Base-by-base conservation (phyloP, 2,797 vertebrate species). In the Phataginus tricuspis region DNA sequence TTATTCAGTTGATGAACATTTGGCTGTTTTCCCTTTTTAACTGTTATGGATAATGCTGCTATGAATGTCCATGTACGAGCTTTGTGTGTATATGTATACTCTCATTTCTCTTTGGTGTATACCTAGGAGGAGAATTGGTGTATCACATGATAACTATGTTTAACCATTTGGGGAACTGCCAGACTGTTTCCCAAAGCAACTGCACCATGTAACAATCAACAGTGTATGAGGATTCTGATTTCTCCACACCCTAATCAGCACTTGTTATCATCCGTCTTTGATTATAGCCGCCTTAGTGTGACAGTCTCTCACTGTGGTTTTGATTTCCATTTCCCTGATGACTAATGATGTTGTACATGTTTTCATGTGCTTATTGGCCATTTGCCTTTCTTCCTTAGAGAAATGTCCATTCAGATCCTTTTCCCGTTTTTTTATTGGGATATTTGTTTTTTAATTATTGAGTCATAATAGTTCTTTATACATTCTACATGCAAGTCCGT, bases 401-500 rank as follows among this genome's bases (percentile, higher is more conserved):
- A 90, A 97, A 83, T 91, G 11, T 66, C 75, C 78, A 4, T 86
- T 72, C 14, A 83, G 9, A 78, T 3, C 16, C 34, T 89, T 78
- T 77, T 34, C 2, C 21, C 19, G 80, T 64, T 77, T 77, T 45
- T 34, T 68, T 45, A 31, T 59, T 34, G 34, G 45, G 19, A 55
- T 42, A 39, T 55, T 39, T 90, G 21, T 45, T 5, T 55, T 78
- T 78, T 53, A 79, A 55, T 79, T 78, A 29, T 42, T 39, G 83
- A 69, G 51, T 53, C 39, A 10, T 64, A 37, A 51, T 75, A 77
- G 57, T 75, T 75, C 31, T 75, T 10, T 2, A 72, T 53, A 29
- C 59, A 25, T 63, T 39, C 18, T 75, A 55, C 13, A 34, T 25
- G 29, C 4, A 45, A 66, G 5, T 71, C 7, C 23, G 23, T 72